Percentiles rank a stretch among this genome's conserved stretches.
phyloP scores from a whole-genome alignment of 2,113 vertebrate genomes.

The Orycteropus afer region DNA sequence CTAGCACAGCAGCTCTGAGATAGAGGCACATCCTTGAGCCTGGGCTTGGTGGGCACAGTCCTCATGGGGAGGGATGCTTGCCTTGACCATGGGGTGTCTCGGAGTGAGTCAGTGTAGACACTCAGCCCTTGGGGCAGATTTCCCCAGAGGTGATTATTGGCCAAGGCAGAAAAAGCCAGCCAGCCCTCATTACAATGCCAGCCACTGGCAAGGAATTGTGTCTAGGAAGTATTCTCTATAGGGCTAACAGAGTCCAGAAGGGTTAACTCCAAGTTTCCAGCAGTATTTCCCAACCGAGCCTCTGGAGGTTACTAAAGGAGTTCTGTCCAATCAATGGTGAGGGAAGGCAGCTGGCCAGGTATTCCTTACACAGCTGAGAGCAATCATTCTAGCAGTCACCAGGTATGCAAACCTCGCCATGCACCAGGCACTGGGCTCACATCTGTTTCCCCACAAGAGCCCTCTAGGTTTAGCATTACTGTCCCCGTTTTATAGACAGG shows the following conservation, averaged over 20 bases:
- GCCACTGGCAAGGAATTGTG: neutral
- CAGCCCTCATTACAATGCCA: slow-evolving; percentile 25
- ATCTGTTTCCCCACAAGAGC: neutral
- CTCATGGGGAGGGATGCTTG: neutral
- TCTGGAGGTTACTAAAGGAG: neutral
- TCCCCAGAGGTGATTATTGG: slow-evolving; percentile 50
- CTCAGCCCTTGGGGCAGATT: neutral
- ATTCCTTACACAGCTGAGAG: neutral
- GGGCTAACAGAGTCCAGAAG: neutral
- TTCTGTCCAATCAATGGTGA: fast-evolving
- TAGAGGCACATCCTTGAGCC: neutral
- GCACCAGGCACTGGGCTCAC: neutral
- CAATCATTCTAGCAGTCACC: neutral
- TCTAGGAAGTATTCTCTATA: neutral
- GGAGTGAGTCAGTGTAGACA: neutral
- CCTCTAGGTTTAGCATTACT: neutral
- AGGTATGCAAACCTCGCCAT: neutral
- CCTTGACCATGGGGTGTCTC: neutral
- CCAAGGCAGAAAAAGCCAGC: slow-evolving; percentile 17
- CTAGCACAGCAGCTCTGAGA: neutral
- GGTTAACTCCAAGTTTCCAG: slow-evolving; percentile 13
- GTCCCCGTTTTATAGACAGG: neutral
- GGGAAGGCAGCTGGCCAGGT: neutral
- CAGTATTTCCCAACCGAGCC: neutral
- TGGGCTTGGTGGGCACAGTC: neutral